These are phyloP conservation scores for Nomada goodeniana DNA, from an alignment of 2,888 invertebrate species.

Conservation along the genomic window DNA sequence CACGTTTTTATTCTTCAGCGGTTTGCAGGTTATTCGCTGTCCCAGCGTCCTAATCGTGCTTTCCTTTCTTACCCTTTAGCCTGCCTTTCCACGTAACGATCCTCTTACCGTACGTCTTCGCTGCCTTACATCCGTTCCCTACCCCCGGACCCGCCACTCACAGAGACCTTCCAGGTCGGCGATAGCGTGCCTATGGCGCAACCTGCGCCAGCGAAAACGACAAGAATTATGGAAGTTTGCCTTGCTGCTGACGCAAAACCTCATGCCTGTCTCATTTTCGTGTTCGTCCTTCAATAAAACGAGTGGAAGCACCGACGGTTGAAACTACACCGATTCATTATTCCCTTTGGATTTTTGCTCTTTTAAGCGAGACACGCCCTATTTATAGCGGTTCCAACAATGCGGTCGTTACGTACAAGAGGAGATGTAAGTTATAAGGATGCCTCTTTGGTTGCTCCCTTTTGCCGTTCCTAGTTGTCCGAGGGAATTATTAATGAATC, in stretches of 20 bases:
- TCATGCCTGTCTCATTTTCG: conserved; percentile 45
- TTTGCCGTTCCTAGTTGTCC: not conserved
- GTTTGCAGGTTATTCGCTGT: conserved; percentile 29
- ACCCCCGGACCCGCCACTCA: conserved; percentile 34
- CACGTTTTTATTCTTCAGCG: conserved; percentile 44
- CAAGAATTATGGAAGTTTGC: conserved; percentile 77
- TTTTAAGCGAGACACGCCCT: conserved; percentile 31
- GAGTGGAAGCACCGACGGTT: conserved; percentile 46
- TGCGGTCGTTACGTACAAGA: conserved; percentile 34
- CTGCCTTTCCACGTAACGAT: conserved; percentile 45
- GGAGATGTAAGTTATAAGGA: not conserved
- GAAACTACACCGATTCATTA: conserved; percentile 67
- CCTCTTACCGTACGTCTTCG: conserved; percentile 62
- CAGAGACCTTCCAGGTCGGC: conserved; percentile 43
- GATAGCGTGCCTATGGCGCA: conserved; percentile 47
- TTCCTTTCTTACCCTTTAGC: conserved; percentile 46
- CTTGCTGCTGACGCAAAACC: conserved; percentile 73
- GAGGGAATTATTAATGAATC: too few relatives aligned
- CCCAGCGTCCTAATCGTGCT: conserved; percentile 52
- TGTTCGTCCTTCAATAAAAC: conserved; percentile 40
- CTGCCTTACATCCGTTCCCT: conserved; percentile 29
- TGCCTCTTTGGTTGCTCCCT: not conserved
- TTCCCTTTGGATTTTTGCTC: conserved; percentile 72
- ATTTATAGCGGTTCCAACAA: conserved; percentile 37
- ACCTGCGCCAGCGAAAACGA: conserved; percentile 68